Percentiles rank a stretch among this genome's conserved stretches.
phyloP scores from a whole-genome alignment of 2,113 vertebrate species.

The Bos javanicus region DNA sequence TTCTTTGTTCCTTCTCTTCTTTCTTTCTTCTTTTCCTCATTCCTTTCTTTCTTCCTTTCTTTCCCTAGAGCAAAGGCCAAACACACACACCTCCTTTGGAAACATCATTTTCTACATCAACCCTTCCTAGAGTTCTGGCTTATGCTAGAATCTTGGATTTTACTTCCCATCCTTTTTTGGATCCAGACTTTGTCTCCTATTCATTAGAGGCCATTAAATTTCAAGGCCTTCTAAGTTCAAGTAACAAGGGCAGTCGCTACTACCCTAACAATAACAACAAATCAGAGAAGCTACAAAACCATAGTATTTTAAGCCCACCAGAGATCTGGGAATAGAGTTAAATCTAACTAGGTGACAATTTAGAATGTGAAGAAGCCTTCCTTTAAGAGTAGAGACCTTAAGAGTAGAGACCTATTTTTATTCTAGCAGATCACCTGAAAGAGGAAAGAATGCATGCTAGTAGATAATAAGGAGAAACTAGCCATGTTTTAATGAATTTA shows the following conservation, averaged over 20 bases:
- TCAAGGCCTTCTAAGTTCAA: neutral
- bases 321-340: neutral
- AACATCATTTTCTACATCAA: neutral
- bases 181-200: neutral
- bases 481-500: neutral
- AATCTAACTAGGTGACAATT: neutral
- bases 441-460: neutral
- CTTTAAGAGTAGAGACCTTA: neutral
- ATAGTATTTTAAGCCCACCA: neutral
- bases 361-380: neutral
- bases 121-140: neutral
- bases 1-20: rapidly evolving
- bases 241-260: neutral
- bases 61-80: neutral
- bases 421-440: neutral
- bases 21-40: neutral
- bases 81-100: neutral
- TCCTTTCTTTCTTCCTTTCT: neutral
- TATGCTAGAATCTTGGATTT: neutral
- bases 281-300: neutral
- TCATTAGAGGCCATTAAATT: neutral
- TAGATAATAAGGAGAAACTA: neutral
- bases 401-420: neutral
- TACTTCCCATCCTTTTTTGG: neutral
- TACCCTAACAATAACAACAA: neutral